phyloP scores from a whole-genome alignment of 2,113 vertebrate species.

The Cynoglossus semilaevis region DNA sequence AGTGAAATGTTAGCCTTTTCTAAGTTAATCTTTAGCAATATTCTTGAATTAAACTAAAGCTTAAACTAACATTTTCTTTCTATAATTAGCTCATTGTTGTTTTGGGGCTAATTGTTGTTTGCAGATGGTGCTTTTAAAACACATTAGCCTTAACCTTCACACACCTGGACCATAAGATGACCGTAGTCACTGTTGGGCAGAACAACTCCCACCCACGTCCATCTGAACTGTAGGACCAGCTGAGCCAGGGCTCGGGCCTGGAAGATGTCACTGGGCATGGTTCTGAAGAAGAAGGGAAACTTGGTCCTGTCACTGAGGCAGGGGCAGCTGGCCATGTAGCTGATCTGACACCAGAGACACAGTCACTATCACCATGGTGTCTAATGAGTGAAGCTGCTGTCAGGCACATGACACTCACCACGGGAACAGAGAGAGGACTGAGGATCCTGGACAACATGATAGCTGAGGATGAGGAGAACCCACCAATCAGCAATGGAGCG shows the following conservation, averaged over 20 bases:
- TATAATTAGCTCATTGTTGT: too few relatives aligned
- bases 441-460: slow-evolving; percentile 63
- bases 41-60: too few relatives aligned
- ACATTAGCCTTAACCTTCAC: too few relatives aligned
- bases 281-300: slow-evolving; percentile 79
- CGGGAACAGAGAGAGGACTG: slow-evolving; percentile 59
- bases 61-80: too few relatives aligned
- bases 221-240: slow-evolving; percentile 67
- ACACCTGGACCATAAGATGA: too few relatives aligned
- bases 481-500: slow-evolving; percentile 67
- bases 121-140: too few relatives aligned
- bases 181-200: slow-evolving; percentile 74
- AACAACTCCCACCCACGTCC: slow-evolving; percentile 80
- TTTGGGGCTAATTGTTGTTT: too few relatives aligned
- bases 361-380: not conserved
- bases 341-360: slow-evolving; percentile 60
- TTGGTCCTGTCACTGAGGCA: slow-evolving; percentile 71
- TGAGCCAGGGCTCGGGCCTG: slow-evolving; percentile 73
- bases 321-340: slow-evolving; percentile 73
- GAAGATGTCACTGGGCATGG: slow-evolving; percentile 76
- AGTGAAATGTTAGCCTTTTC: too few relatives aligned
- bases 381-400: not conserved
- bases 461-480: slow-evolving; percentile 58
- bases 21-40: too few relatives aligned
- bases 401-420: slow-evolving; percentile 56